phyloP scores from a whole-genome alignment of 2,113 vertebrate species.

The Phycodurus eques region DNA sequence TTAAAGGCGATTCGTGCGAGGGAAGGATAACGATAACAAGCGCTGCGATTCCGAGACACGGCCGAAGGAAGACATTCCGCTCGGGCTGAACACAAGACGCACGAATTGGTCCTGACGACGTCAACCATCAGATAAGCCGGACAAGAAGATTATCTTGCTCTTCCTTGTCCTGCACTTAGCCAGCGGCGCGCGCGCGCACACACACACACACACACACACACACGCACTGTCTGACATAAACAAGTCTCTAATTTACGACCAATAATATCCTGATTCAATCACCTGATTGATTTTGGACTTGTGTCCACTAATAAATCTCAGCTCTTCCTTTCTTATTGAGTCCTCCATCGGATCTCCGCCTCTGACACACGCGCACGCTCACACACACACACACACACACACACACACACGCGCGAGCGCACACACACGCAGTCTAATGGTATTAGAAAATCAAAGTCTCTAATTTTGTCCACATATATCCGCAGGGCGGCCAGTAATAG shows the following conservation, averaged over 20 bases:
- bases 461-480: slow-evolving; percentile 80
- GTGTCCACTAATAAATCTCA: slow-evolving; percentile 90
- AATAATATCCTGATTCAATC: slow-evolving; percentile 92
- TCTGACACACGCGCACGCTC: slow-evolving; percentile 25
- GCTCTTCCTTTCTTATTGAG: slow-evolving; percentile 94
- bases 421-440: slow-evolving; percentile 76
- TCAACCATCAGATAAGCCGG: slow-evolving; percentile 60
- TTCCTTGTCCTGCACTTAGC: slow-evolving; percentile 51
- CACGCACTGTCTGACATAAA: slow-evolving; percentile 60
- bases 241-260: slow-evolving; percentile 73
- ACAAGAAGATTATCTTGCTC: slow-evolving; percentile 57
- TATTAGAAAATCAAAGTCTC: slow-evolving; percentile 95
- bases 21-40: not conserved
- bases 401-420: slow-evolving; percentile 35
- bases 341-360: slow-evolving; percentile 68
- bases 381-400: slow-evolving; percentile 13
- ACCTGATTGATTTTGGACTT: slow-evolving; percentile 98
- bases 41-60: not conserved
- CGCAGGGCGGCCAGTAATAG: slow-evolving; percentile 71
- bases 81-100: slow-evolving; percentile 40
- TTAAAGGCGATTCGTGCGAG: not conserved
- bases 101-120: slow-evolving; percentile 51
- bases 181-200: slow-evolving; percentile 16
- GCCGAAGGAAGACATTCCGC: slow-evolving; percentile 29
- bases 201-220: slow-evolving; percentile 42